These are phyloP conservation scores for Phaethornis superciliosus DNA, from an alignment of 2,113 vertebrate species.

Conservation along the genomic window DNA sequence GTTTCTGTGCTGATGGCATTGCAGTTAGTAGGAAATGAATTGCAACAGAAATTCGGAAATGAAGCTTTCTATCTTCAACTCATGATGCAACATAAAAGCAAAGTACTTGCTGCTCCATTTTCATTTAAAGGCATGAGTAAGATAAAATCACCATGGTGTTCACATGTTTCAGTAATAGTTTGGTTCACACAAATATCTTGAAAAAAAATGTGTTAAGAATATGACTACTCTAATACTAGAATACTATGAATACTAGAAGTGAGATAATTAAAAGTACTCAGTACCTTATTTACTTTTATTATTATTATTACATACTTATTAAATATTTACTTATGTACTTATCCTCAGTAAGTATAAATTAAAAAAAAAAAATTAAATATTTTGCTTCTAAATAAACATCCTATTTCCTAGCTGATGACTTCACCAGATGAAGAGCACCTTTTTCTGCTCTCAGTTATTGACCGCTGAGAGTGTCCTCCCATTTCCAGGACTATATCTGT, in stretches of 20 bases:
- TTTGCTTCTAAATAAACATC: background rate
- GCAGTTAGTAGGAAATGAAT: background rate
- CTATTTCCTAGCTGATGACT: background rate
- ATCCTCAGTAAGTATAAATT: background rate
- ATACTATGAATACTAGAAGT: background rate
- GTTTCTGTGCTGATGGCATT: background rate
- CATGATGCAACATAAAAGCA: background rate
- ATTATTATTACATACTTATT: too few relatives aligned
- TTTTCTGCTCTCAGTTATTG: background rate
- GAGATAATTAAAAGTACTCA: background rate
- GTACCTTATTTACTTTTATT: background rate
- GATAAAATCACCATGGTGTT: background rate
- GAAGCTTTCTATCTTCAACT: background rate
- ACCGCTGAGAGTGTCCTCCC: background rate
- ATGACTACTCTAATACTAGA: background rate
- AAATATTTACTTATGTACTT: too few relatives aligned
- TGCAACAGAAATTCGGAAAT: background rate
- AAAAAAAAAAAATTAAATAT: background rate
- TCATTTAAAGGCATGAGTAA: background rate
- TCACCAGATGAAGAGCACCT: background rate
- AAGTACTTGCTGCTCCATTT: background rate
- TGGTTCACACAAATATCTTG: background rate
- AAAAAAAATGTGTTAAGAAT: background rate
- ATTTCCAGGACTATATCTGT: background rate
- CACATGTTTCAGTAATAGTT: background rate